A percentile compares a stretch with the other conserved stretches of the same genome.
phyloP scores from a whole-genome alignment of 2,888 invertebrate genomes.

The Erebia epiphron region DNA sequence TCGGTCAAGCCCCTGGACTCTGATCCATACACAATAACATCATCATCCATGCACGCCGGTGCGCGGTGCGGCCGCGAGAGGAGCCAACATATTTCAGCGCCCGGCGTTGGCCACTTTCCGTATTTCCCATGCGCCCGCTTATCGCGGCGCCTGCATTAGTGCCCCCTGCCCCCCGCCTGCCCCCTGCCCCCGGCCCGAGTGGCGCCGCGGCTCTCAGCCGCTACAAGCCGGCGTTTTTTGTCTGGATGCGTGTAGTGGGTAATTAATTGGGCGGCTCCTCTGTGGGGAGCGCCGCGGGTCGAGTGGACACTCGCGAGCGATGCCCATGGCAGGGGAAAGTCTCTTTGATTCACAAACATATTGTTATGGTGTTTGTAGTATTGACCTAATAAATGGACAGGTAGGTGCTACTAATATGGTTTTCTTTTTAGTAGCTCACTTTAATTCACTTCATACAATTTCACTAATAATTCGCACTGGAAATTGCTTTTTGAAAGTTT shows the following conservation, averaged over 20 bases:
- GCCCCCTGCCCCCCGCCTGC: slow-evolving; percentile 26
- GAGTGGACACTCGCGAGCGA: slow-evolving; percentile 26
- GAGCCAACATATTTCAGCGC: slow-evolving; percentile 17
- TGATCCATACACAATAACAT: not conserved
- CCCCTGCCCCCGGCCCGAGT: slow-evolving; percentile 44
- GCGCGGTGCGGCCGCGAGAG: not conserved
- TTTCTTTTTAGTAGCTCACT: no score
- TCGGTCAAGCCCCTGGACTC: not conserved
- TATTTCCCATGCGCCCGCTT: slow-evolving; percentile 60
- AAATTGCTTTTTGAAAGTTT: no score
- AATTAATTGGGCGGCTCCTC: slow-evolving; percentile 69
- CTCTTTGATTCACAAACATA: not conserved
- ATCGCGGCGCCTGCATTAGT: slow-evolving; percentile 64
- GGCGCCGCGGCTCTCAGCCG: slow-evolving; percentile 77
- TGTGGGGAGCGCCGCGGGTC: slow-evolving; percentile 28
- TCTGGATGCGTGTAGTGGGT: slow-evolving; percentile 60
- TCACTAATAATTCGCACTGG: no score
- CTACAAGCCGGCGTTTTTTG: slow-evolving; percentile 67
- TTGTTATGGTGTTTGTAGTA: not conserved
- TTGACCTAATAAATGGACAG: no score
- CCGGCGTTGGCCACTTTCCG: slow-evolving; percentile 48
- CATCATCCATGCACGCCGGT: not conserved
- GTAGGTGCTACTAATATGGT: no score
- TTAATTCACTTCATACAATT: no score
- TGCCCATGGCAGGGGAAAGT: not conserved